Base-by-base conservation (phyloP, 2,888 invertebrate species). In the Pachydiplax longipennis region DNA sequence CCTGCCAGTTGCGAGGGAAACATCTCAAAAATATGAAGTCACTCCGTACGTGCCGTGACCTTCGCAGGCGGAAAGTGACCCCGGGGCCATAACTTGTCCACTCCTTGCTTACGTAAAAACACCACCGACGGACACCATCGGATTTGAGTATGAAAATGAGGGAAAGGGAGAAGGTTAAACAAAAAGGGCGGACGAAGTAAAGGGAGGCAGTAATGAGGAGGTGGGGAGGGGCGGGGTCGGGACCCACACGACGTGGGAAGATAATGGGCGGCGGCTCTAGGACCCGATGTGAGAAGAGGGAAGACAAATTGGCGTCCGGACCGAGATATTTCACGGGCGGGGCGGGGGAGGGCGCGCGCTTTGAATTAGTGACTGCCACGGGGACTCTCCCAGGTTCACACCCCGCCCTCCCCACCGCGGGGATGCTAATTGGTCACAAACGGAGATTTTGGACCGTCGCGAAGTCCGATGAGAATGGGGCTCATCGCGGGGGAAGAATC, bases 281-380 rank as follows among this genome's bases (percentile, higher is more conserved):
- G 87, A 87, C 82, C 82, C 48, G 81, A 81, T 40, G 81, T 81
- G 81, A 81, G 81, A 81, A 81, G 81, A 81, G 40, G 48, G 87
- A 87, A 87, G 87, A 87, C 87, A 87, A 87, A 87, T 87, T 87
- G 87, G 87, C 37, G 87, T 37, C 31, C 58, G 61, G n/a, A 37
- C 58, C n/a, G 87, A 87, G 87, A 87, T 87, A 87, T 87, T 87
- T 87, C 87, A 87, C 61, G 61, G 87, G 65, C 87, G 87, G 58
- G 87, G 83, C 58, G 83, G 82, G 48, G 53, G 53, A 31, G 81
- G 82, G 82, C 82, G 82, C 18, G 22, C 61, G 61, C 87, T 87
- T 87, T 87, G 87, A 87, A 61, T 87, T 87, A 87, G 87, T 87
- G 87, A 58, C 61, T 35, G 37, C 58, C 35, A 53, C 83, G 53